Evolutionary conservation across 2,888 invertebrate genomes (phyloP).

Genomic region (Strigamia crassipes): DNA sequence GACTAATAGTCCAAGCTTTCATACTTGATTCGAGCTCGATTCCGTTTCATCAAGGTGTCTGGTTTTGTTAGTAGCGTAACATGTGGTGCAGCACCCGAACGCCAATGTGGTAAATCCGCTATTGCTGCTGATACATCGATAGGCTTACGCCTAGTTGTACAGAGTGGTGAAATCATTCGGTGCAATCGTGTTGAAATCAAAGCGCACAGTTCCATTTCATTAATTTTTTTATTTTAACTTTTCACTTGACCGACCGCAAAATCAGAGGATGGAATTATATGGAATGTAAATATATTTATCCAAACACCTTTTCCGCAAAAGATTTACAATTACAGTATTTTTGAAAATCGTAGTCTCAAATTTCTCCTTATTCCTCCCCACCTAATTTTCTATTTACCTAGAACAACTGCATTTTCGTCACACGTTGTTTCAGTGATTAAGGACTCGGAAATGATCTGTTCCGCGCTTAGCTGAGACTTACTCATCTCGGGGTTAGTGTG

Average conservation of each 20-base stretch:
- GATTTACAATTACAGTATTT: neutral
- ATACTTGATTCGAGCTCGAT: neutral
- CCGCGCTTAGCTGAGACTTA: conserved; percentile 30
- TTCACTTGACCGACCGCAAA: neutral
- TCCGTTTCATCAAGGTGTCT: neutral
- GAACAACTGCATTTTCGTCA: conserved; percentile 19
- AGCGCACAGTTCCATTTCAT: neutral
- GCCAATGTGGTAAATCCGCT: conserved; percentile 22
- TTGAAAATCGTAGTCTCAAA: neutral
- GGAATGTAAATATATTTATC: conserved; percentile 1
- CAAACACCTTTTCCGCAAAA: neutral
- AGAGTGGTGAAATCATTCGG: neutral
- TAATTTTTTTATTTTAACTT: neutral
- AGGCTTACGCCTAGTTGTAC: neutral
- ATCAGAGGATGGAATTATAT: conserved; percentile 1
- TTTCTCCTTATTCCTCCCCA: neutral
- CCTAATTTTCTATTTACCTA: neutral
- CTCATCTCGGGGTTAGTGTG: conserved; percentile 29
- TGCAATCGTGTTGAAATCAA: neutral
- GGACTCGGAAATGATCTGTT: conserved; percentile 20
- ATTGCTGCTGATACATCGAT: conserved; percentile 7
- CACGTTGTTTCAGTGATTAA: conserved; percentile 27
- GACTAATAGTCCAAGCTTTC: no score
- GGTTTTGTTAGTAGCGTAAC: neutral
- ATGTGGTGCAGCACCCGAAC: conserved; percentile 22